Conservation (phyloP, 2,797 vertebrate genomes). For the Pipistrellus pygmaeus region DNA sequence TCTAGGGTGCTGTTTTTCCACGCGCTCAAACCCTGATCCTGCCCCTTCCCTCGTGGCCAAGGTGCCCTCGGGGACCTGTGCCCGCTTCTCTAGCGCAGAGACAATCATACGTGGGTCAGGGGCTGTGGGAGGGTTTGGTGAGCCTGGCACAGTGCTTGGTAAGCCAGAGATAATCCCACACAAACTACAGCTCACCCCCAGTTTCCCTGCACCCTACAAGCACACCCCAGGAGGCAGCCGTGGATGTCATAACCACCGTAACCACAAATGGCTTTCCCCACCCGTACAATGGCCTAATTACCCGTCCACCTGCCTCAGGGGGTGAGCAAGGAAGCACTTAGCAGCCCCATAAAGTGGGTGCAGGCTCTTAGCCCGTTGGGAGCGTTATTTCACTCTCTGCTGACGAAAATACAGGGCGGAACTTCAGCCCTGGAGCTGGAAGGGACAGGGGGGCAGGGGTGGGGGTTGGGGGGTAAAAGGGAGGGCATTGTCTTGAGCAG, state of each 20-base stretch:
- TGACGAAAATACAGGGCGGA: not conserved
- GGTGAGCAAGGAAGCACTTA: not conserved
- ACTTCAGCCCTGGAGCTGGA: not conserved
- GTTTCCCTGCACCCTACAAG: not conserved
- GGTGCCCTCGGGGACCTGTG: not conserved
- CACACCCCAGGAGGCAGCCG: not conserved
- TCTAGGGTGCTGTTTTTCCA: not conserved
- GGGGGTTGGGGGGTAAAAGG: no score
- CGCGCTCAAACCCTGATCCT: not conserved
- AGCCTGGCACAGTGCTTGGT: not conserved
- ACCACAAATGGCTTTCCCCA: not conserved
- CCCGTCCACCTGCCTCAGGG: not conserved
- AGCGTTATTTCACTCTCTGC: not conserved
- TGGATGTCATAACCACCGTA: not conserved
- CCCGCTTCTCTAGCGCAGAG: not conserved
- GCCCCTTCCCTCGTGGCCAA: not conserved
- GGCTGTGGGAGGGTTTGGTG: no score
- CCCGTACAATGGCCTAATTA: constrained; percentile 25
- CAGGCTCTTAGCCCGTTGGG: not conserved
- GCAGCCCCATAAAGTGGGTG: not conserved
- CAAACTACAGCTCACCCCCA: not conserved
- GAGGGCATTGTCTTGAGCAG: not conserved
- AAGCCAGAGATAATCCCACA: not conserved
- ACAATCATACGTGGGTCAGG: accelerated
- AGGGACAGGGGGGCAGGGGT: no score